phyloP scores from a whole-genome alignment of 2,888 invertebrate species.

The Metallyticus violacea region DNA sequence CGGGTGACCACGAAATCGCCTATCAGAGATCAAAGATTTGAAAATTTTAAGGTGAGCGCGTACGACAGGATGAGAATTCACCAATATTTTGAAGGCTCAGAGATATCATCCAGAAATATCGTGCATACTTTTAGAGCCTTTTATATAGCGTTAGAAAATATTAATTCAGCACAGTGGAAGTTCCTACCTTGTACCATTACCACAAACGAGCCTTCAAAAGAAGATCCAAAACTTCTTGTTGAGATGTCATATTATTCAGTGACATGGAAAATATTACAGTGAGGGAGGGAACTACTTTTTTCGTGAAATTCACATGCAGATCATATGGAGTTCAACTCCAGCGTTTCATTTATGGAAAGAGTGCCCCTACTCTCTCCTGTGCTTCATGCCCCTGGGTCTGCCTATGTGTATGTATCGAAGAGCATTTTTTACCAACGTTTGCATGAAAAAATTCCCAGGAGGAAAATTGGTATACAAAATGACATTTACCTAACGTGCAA shows the following conservation, averaged over 20 bases:
- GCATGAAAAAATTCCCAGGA: neutral
- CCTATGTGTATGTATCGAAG: neutral
- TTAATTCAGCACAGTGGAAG: too few relatives aligned
- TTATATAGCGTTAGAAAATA: too few relatives aligned
- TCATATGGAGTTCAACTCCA: neutral
- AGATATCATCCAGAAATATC: too few relatives aligned
- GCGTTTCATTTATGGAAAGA: neutral
- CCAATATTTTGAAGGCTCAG: too few relatives aligned
- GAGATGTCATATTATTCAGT: neutral
- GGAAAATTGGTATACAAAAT: neutral
- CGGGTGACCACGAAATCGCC: too few relatives aligned
- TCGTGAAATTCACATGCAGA: neutral
- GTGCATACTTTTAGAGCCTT: too few relatives aligned
- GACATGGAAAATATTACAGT: neutral
- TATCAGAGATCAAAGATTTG: too few relatives aligned
- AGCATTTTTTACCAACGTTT: neutral
- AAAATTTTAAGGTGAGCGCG: too few relatives aligned
- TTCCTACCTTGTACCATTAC: neutral
- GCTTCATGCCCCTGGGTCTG: neutral
- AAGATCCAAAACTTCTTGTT: neutral
- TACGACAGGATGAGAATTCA: too few relatives aligned
- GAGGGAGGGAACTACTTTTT: neutral
- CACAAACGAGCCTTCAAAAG: neutral
- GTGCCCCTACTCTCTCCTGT: too few relatives aligned
- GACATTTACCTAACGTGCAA: neutral